phyloP scores from a whole-genome alignment of 2,113 vertebrate species.

The Salvelinus sp. region DNA sequence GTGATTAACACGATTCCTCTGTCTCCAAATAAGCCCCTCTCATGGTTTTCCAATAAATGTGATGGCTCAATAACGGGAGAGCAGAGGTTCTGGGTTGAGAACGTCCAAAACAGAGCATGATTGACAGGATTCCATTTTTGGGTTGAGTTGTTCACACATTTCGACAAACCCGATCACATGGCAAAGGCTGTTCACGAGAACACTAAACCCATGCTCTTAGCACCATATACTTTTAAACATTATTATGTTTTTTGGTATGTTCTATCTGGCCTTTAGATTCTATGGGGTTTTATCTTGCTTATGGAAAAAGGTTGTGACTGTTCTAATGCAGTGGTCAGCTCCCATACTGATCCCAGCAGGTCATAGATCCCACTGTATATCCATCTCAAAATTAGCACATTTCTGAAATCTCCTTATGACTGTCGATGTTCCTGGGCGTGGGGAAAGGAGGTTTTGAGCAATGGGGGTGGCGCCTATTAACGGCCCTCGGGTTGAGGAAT shows the following conservation, averaged over 20 bases:
- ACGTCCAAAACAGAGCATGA: conserved; percentile 9
- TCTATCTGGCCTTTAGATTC: not conserved
- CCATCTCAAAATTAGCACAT: too few relatives aligned
- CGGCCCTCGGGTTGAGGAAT: conserved; percentile 37
- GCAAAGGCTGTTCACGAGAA: not conserved
- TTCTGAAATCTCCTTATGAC: too few relatives aligned
- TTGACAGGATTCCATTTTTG: conserved; percentile 22
- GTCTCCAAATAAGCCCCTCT: conserved; percentile 36
- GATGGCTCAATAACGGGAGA: conserved; percentile 47
- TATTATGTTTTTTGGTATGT: not conserved
- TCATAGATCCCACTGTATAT: too few relatives aligned
- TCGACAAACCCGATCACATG: conserved; percentile 14
- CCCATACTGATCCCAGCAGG: too few relatives aligned
- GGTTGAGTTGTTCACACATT: conserved; percentile 22
- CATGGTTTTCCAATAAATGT: conserved; percentile 32
- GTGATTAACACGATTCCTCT: conserved; percentile 33
- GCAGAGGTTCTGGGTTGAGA: conserved; percentile 8
- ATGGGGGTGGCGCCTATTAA: conserved; percentile 14
- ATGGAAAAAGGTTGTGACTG: not conserved
- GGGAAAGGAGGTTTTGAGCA: too few relatives aligned
- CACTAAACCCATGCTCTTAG: conserved; percentile 15
- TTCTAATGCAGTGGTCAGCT: not conserved
- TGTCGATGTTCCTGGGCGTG: too few relatives aligned
- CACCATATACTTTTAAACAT: conserved; percentile 10
- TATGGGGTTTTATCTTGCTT: not conserved